These are phyloP conservation scores for Aphelocoma californica DNA, from an alignment of 2,797 vertebrate genomes.

Conservation along the genomic window DNA sequence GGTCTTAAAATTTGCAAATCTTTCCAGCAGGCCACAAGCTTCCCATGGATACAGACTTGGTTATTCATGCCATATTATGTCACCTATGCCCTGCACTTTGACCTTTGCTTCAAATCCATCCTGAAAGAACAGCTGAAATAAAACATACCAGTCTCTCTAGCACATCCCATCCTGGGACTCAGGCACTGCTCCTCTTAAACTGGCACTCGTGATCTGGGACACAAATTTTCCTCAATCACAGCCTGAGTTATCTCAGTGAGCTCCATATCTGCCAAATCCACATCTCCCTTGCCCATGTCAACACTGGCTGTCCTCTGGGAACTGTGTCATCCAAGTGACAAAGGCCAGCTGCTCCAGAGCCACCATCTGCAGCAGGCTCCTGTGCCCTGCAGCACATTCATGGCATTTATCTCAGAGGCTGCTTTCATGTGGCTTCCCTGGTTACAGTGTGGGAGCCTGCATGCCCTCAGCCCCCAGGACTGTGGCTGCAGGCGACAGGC, in stretches of 20 bases:
- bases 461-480: rapidly evolving
- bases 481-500: background rate
- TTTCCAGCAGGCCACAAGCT: background rate
- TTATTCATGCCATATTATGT: background rate
- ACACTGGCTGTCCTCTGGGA: background rate
- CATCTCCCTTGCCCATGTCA: background rate
- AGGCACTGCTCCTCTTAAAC: background rate
- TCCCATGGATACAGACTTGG: background rate
- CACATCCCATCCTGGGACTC: background rate
- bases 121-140: background rate
- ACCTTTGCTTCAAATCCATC: background rate
- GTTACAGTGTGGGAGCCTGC: background rate
- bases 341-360: background rate
- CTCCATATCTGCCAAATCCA: background rate
- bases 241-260: background rate
- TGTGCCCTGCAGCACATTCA: background rate
- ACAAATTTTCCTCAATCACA: background rate
- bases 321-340: background rate
- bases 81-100: background rate
- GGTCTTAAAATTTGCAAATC: background rate
- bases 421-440: background rate
- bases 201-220: background rate
- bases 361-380: background rate
- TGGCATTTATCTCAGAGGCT: background rate
- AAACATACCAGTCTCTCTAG: background rate